These are phyloP conservation scores for Chrysodeixis includens DNA, from an alignment of 2,888 invertebrate genomes.

Conservation along the genomic window DNA sequence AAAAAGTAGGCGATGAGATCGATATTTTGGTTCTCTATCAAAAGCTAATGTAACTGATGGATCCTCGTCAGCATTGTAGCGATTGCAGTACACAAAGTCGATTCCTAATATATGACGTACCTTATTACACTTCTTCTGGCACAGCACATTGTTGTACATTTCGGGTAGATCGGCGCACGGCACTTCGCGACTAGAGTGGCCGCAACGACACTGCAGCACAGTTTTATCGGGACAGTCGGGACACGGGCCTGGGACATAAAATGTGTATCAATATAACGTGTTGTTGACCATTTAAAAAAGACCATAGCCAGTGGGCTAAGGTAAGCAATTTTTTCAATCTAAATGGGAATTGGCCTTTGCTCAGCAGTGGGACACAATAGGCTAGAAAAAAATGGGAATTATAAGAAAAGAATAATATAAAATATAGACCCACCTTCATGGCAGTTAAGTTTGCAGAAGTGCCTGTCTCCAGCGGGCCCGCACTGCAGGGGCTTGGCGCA, in stretches of 20 bases:
- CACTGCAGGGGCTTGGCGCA: constrained; percentile 91
- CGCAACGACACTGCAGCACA: constrained; percentile 95
- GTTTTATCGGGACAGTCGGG: constrained; percentile 94
- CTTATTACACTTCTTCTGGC: constrained; percentile 97
- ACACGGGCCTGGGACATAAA: constrained; percentile 90
- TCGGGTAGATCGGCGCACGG: constrained; percentile 92
- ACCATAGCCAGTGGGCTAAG: neutral
- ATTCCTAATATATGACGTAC: constrained; percentile 69
- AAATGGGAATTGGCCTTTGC: no score
- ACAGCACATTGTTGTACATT: constrained; percentile 93
- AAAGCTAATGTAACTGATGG: no score
- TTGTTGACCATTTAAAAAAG: neutral
- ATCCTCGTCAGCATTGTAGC: no score
- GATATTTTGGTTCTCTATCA: no score
- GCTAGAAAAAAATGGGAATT: no score
- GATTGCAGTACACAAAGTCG: neutral
- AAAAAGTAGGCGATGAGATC: no score
- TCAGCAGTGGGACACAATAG: no score
- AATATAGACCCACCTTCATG: constrained; percentile 85
- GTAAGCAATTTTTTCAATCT: no score
- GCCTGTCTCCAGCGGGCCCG: constrained; percentile 91
- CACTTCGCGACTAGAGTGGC: constrained; percentile 94
- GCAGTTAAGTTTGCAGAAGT: constrained; percentile 91
- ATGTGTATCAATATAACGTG: neutral
- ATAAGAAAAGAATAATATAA: no score